Evolutionary conservation across 1,140 invertebrate species (phyloP), one percentile per base, ranked within the genome.

Genomic region (Drusus annulatus): DNA sequence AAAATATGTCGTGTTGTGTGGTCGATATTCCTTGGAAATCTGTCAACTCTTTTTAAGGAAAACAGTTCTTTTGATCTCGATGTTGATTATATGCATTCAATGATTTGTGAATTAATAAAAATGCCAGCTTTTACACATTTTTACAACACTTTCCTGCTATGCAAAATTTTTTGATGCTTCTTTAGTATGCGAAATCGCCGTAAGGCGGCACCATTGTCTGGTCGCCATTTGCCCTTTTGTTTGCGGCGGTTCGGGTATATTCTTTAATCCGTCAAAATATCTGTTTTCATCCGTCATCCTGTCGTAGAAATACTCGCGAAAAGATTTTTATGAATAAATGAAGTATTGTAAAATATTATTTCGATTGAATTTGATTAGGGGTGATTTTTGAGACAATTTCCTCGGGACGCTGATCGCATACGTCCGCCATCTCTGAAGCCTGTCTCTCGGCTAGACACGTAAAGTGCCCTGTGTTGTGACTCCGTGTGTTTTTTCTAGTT

Each of bases 401-500:
- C 36, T 60, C 79, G n/a, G 79, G 79, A 80, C 79, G 79, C 79
- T 62, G 52, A 45, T 76, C 73, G 45, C 62, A 76, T 80, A 76
- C 79, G 79, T 80, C 79, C 79, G 79, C 79, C 79, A 80, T 80
- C 79, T 65, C 79, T 76, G 75, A 80, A 80, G 79, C 75, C 79
- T 51, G 79, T 80, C 75, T 75, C 71, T 77, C 75, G 73, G 79
- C 73, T 80, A 80, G 79, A 80, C 79, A 80, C 79, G 79, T 80
- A 80, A 80, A 80, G 79, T 80, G 73, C 50, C 54, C 79, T 80
- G 79, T 80, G 79, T 77, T 80, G 79, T 80, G 79, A 76, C 73
- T 80, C 79, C 62, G 60, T 71, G 78, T 71, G 75, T 80, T 76
- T 76, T 76, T 80, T 45, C 75, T 76, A 69, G 79, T 68, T 76